Evolutionary conservation across 1,140 invertebrate species (phyloP).

Genomic region (Drosophila watanabei): DNA sequence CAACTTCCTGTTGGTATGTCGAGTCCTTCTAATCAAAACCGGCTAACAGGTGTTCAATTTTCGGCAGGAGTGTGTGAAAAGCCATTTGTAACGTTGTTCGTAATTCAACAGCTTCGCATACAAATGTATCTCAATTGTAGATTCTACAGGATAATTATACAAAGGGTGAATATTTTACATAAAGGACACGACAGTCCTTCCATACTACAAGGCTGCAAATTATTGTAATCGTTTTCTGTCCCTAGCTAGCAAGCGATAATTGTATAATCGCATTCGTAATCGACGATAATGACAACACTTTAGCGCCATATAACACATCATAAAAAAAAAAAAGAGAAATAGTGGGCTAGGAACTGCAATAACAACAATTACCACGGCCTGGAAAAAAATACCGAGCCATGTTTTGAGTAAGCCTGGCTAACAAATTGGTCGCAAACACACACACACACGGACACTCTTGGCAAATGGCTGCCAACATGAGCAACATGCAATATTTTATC

Average conservation of each 20-base stretch:
- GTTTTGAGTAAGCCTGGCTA: slow-evolving; percentile 38
- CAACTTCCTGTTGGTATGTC: not conserved
- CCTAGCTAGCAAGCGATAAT: slow-evolving; percentile 37
- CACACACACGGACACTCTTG: slow-evolving; percentile 1
- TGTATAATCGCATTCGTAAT: slow-evolving; percentile 66
- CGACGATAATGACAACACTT: slow-evolving; percentile 76
- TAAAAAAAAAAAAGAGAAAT: slow-evolving; percentile 52
- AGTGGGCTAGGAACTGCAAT: slow-evolving; percentile 29
- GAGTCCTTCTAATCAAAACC: slow-evolving; percentile 10
- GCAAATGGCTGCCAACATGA: slow-evolving; percentile 30
- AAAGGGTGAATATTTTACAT: not conserved
- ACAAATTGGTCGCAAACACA: slow-evolving; percentile 41
- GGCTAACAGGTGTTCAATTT: not conserved
- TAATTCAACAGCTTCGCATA: not conserved
- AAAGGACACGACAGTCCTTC: slow-evolving; percentile 3
- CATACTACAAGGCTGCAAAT: slow-evolving; percentile 8
- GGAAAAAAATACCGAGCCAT: slow-evolving; percentile 24
- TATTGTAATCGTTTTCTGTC: slow-evolving; percentile 16
- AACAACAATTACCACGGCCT: slow-evolving; percentile 60
- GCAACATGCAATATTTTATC: slow-evolving; percentile 72
- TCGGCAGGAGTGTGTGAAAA: not conserved
- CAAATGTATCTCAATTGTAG: slow-evolving; percentile 7
- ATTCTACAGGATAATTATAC: not conserved
- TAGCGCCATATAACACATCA: slow-evolving; percentile 68
- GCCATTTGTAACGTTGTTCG: slow-evolving; percentile 3